A percentile compares a stretch with the other conserved stretches of the same genome.
phyloP scores from a whole-genome alignment of 2,113 vertebrate genomes.

The Cepphus grylle region DNA sequence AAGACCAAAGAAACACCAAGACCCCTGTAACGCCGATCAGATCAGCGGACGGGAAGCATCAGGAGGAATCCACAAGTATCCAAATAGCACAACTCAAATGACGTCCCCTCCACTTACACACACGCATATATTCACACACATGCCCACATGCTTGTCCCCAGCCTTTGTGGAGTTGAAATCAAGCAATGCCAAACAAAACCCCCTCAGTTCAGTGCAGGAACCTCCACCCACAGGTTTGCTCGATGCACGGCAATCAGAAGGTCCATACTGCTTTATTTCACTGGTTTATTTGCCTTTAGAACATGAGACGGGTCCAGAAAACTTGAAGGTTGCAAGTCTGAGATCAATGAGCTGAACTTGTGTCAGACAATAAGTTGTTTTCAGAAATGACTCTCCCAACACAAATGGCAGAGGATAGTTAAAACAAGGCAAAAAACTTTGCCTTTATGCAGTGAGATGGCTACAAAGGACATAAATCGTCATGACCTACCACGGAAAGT shows the following conservation, averaged over 20 bases:
- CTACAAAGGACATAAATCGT: rapidly evolving
- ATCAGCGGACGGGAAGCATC: rapidly evolving
- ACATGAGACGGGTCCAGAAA: not conserved
- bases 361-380: not conserved
- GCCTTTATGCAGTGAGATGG: rapidly evolving
- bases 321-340: too few relatives aligned
- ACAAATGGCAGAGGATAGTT: not conserved
- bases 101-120: not conserved
- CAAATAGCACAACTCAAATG: not conserved
- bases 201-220: rapidly evolving
- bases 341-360: rapidly evolving
- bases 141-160: rapidly evolving
- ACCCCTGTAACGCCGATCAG: rapidly evolving
- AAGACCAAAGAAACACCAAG: not conserved
- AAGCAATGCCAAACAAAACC: rapidly evolving
- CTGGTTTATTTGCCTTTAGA: rapidly evolving
- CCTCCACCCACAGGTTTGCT: not conserved
- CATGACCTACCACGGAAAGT: rapidly evolving
- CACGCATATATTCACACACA: too few relatives aligned
- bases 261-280: rapidly evolving
- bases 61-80: not conserved
- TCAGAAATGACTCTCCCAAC: not conserved
- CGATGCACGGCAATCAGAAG: rapidly evolving
- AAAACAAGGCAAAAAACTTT: not conserved
- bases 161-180: not conserved